Percentiles rank a stretch among this genome's conserved stretches.
phyloP scores from a whole-genome alignment of 2,888 invertebrate genomes.

The Perithous albicinctus region DNA sequence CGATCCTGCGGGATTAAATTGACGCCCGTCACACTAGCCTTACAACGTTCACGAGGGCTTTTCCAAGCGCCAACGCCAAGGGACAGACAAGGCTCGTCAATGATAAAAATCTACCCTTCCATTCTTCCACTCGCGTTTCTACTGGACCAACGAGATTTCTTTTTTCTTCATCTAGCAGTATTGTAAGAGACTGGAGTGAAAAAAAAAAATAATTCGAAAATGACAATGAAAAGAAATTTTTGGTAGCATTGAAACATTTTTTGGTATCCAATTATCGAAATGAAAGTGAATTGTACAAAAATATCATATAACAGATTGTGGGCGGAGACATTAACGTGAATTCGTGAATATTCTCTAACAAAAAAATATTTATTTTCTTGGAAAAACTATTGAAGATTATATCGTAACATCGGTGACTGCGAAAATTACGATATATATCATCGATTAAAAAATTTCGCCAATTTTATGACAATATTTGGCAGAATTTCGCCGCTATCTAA shows the following conservation, averaged over 20 bases:
- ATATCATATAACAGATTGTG: no score
- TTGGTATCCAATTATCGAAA: no score
- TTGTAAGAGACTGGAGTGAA: neutral
- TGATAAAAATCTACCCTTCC: neutral
- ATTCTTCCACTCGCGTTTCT: constrained; percentile 2
- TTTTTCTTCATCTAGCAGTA: neutral
- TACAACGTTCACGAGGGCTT: constrained; percentile 12
- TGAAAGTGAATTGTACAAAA: no score
- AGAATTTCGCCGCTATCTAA: no score
- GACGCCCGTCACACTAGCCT: constrained; percentile 39
- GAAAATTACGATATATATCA: no score
- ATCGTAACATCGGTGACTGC: no score
- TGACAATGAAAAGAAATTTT: neutral
- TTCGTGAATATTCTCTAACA: no score
- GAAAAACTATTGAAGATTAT: no score
- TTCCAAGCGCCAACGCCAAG: constrained; percentile 31
- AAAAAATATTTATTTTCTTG: no score
- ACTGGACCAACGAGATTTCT: neutral
- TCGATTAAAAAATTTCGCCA: no score
- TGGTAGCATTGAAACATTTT: neutral
- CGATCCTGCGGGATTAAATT: constrained; percentile 57
- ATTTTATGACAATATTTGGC: no score
- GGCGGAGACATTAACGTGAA: no score
- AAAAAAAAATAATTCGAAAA: neutral
- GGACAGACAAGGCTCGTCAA: neutral